Percentiles rank a stretch among this genome's conserved stretches.
phyloP scores from a whole-genome alignment of 1,140 invertebrate species.

The Solenopsis invicta region DNA sequence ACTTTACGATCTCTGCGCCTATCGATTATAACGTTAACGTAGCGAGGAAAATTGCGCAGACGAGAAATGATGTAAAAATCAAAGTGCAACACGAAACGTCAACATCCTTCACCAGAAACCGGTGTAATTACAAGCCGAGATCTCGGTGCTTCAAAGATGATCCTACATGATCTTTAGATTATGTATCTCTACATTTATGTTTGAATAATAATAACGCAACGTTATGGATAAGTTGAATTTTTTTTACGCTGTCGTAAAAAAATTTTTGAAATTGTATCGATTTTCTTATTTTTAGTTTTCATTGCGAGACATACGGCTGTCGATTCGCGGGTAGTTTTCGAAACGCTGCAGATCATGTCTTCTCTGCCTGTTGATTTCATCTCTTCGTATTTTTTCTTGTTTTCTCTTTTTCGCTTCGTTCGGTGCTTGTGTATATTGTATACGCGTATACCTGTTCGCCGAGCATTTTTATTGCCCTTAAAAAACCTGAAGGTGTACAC shows the following conservation, averaged over 20 bases:
- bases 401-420: conserved; percentile 5
- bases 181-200: background rate
- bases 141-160: background rate
- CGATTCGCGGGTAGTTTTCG: background rate
- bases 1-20: conserved; percentile 12
- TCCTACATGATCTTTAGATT: background rate
- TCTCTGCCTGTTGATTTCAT: conserved; percentile 1
- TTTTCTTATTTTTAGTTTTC: background rate
- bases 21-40: conserved; percentile 10
- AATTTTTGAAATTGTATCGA: background rate
- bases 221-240: background rate
- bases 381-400: conserved; percentile 15
- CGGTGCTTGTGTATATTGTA: background rate
- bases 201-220: background rate
- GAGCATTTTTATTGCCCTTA: conserved; percentile 51
- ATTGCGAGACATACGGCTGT: background rate
- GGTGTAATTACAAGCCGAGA: background rate
- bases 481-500: conserved; percentile 37
- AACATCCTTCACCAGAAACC: background rate
- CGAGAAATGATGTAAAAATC: conserved; percentile 15
- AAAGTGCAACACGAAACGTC: background rate
- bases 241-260: background rate
- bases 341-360: background rate
- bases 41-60: conserved; percentile 17
- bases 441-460: conserved; percentile 19